phyloP scores from a whole-genome alignment of 2,113 vertebrate genomes.

The Melospiza georgiana region DNA sequence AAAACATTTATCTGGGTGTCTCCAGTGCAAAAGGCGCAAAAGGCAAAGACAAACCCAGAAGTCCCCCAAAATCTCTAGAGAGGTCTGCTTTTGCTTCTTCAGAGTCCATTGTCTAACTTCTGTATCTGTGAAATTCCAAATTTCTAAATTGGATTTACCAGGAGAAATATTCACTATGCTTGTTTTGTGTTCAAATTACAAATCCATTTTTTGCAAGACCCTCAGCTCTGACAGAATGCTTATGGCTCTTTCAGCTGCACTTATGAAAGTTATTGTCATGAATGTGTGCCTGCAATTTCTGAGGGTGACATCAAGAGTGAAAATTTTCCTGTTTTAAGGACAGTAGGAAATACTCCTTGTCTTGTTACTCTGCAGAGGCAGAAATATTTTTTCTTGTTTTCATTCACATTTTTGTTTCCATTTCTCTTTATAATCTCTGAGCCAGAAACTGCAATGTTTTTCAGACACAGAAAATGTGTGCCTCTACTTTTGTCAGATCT shows the following conservation, averaged over 20 bases:
- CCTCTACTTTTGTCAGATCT: not conserved
- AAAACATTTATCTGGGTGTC: not conserved
- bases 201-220: not conserved
- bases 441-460: not conserved
- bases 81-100: not conserved
- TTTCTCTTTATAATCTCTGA: not conserved
- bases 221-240: not conserved
- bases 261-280: not conserved
- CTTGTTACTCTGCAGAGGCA: not conserved
- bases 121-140: not conserved
- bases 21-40: not conserved
- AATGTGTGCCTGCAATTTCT: not conserved
- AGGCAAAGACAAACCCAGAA: not conserved
- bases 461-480: not conserved
- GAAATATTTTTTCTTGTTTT: not conserved
- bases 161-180: not conserved
- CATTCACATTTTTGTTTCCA: not conserved
- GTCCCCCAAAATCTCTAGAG: not conserved
- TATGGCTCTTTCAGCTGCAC: not conserved
- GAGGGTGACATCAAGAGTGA: not conserved
- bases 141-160: not conserved
- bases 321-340: not conserved
- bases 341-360: not conserved
- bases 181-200: not conserved
- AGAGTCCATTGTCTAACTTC: rapidly evolving